Percentiles rank a stretch among this genome's conserved stretches.
These are phyloP conservation scores for Mystacornis crossleyi DNA, from an alignment of 2,113 vertebrate species.

Conservation along the genomic window DNA sequence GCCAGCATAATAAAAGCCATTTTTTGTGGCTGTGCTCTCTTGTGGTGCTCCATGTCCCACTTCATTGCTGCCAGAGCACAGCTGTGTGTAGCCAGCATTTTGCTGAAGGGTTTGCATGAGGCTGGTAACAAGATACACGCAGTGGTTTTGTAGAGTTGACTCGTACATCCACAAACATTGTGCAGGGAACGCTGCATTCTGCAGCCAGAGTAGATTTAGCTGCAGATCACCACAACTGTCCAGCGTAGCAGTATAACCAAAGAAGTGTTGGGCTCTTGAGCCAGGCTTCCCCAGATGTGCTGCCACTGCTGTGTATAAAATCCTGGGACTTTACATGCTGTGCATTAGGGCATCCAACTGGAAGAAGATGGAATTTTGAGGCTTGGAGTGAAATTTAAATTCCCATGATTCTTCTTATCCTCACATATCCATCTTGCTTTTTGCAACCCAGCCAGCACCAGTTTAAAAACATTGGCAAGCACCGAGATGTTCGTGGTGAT, in stretches of 20 bases:
- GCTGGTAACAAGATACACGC: background rate
- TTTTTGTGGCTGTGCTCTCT: background rate
- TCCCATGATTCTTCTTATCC: slow-evolving; percentile 23
- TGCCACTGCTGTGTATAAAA: background rate
- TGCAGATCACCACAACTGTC: background rate
- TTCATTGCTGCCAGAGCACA: background rate
- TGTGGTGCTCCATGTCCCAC: background rate
- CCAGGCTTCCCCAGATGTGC: background rate
- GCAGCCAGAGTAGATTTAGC: background rate
- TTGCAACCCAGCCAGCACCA: slow-evolving; percentile 5
- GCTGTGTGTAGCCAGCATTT: background rate
- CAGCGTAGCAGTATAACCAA: background rate
- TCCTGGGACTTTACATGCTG: background rate
- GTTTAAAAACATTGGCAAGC: slow-evolving; percentile 43
- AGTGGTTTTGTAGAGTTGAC: background rate
- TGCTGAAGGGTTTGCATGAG: background rate
- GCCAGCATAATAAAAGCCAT: background rate
- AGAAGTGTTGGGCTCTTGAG: background rate
- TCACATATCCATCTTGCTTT: background rate
- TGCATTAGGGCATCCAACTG: background rate
- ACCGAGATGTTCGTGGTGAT: background rate
- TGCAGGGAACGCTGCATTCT: background rate
- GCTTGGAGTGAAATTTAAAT: slow-evolving; percentile 36
- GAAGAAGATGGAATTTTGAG: slow-evolving; percentile 23
- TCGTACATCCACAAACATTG: background rate